phyloP scores from a whole-genome alignment of 2,888 invertebrate species.

The Hanleya hanleyi region DNA sequence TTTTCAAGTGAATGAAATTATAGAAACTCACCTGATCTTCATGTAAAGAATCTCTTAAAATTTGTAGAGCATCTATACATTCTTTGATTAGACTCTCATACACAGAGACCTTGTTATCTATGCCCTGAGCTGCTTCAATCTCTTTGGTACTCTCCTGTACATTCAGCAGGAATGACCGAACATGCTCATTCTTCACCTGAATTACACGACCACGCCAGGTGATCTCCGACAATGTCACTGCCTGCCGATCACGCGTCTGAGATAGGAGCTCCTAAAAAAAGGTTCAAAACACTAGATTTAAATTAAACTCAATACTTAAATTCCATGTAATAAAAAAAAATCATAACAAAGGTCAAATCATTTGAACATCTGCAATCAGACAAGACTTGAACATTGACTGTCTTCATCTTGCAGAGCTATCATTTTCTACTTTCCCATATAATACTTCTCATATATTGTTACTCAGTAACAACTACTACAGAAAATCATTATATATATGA shows the following conservation, averaged over 20 bases:
- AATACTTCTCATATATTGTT: too few relatives aligned
- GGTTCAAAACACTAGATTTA: too few relatives aligned
- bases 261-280: conserved; percentile 81
- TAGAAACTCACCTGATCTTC: conserved; percentile 75
- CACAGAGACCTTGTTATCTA: conserved; percentile 83
- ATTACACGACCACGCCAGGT: conserved; percentile 92
- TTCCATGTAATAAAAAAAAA: too few relatives aligned
- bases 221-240: conserved; percentile 87
- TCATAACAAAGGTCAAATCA: too few relatives aligned
- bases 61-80: conserved; percentile 93
- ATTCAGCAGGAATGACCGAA: conserved; percentile 68
- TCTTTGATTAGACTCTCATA: conserved; percentile 94
- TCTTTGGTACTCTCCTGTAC: conserved; percentile 66
- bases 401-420: too few relatives aligned
- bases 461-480: too few relatives aligned
- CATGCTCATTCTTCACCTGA: conserved; percentile 86
- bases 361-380: too few relatives aligned
- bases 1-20: too few relatives aligned
- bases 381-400: too few relatives aligned
- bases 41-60: conserved; percentile 83
- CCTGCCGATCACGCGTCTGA: conserved; percentile 87
- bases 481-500: too few relatives aligned
- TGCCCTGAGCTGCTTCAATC: conserved; percentile 64
- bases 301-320: too few relatives aligned
- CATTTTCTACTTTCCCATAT: too few relatives aligned